These are phyloP conservation scores for Aphelinus atriplicis DNA, from an alignment of 1,140 invertebrate species.

Conservation along the genomic window DNA sequence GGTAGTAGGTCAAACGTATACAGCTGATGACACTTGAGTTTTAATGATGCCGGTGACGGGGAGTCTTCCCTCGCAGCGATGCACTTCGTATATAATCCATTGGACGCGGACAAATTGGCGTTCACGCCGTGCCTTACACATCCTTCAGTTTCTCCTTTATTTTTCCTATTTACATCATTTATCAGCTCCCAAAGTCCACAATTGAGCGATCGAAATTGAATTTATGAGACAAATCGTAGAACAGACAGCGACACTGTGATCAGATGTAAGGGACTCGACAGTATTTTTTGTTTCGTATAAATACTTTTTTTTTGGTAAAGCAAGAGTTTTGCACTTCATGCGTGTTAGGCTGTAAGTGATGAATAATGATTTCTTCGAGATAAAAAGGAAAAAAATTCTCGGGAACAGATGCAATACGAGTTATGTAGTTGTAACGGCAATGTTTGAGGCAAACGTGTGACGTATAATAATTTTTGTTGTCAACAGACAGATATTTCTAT, in stretches of 20 bases:
- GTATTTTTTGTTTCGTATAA: slow-evolving; percentile 39
- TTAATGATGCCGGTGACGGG: too few relatives aligned
- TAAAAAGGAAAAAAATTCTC: slow-evolving; percentile 34
- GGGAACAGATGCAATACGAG: slow-evolving; percentile 37
- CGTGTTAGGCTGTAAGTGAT: slow-evolving; percentile 37
- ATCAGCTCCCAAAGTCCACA: slow-evolving; percentile 23
- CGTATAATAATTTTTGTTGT: too few relatives aligned
- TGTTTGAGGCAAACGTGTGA: not conserved
- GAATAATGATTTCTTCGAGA: slow-evolving; percentile 36
- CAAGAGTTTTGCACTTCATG: slow-evolving; percentile 34
- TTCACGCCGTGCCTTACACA: slow-evolving; percentile 40
- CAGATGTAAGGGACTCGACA: slow-evolving; percentile 41
- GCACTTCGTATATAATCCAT: too few relatives aligned
- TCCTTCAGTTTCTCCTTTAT: slow-evolving; percentile 21
- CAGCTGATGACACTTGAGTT: too few relatives aligned
- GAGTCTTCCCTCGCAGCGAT: too few relatives aligned
- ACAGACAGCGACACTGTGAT: slow-evolving; percentile 42
- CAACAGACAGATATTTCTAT: not conserved
- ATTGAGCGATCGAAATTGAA: slow-evolving; percentile 36
- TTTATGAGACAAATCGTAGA: slow-evolving; percentile 37
- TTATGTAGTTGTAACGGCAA: slow-evolving; percentile 7
- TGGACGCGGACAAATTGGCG: slow-evolving; percentile 1
- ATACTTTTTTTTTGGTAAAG: slow-evolving; percentile 37
- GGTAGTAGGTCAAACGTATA: too few relatives aligned
- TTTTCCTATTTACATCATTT: slow-evolving; percentile 15